phyloP scores from a whole-genome alignment of 2,797 vertebrate species.

The Danio jaintianensis region DNA sequence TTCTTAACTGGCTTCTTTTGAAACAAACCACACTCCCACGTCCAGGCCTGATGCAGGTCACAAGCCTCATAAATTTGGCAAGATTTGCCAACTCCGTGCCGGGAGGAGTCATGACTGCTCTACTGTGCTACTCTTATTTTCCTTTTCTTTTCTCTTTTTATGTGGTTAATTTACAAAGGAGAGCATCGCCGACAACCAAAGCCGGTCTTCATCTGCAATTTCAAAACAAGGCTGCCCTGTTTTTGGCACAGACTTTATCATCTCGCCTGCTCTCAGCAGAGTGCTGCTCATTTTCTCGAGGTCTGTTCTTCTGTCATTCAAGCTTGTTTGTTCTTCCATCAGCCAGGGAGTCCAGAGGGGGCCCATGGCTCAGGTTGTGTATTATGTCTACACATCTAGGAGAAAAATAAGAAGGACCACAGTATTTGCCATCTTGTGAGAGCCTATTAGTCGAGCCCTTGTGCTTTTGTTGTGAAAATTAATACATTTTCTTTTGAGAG shows the following conservation, averaged over 20 bases:
- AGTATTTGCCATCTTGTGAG: conserved; percentile 37
- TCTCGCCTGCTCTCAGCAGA: conserved; percentile 24
- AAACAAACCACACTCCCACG: conserved; percentile 14
- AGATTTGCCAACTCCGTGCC: neutral
- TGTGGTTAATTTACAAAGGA: conserved; percentile 1
- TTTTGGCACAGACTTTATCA: conserved; percentile 22
- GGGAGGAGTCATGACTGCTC: neutral
- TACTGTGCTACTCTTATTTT: neutral
- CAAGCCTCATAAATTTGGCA: conserved; percentile 20
- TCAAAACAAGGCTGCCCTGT: conserved; percentile 25
- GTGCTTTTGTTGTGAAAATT: conserved; percentile 29
- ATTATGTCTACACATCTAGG: conserved; percentile 34
- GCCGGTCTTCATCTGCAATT: neutral
- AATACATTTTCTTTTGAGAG: conserved; percentile 33
- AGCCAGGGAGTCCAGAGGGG: conserved; percentile 31
- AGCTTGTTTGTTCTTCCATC: conserved; percentile 52
- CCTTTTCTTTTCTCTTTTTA: neutral
- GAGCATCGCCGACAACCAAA: neutral
- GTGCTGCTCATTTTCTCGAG: conserved; percentile 22
- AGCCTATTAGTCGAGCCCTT: conserved; percentile 16
- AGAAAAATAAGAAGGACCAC: conserved; percentile 33
- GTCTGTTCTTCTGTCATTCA: conserved; percentile 49
- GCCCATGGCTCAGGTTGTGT: conserved; percentile 39
- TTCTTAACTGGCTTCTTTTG: conserved; percentile 15
- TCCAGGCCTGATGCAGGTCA: conserved; percentile 18